A percentile compares a stretch with the other conserved stretches of the same genome.
phyloP scores from a whole-genome alignment of 2,113 vertebrate genomes.

The Empidonax traillii region DNA sequence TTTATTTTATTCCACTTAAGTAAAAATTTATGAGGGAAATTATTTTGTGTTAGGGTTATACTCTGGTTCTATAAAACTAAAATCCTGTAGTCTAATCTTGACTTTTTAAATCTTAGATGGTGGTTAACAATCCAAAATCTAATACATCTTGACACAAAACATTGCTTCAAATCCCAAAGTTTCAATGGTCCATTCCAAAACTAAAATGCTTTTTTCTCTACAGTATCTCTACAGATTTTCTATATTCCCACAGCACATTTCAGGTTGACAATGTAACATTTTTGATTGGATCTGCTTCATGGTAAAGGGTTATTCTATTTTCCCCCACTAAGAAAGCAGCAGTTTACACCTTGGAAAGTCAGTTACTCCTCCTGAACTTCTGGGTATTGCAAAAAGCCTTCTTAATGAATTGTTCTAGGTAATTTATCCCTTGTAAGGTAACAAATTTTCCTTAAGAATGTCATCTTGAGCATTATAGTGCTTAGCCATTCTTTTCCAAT shows the following conservation, averaged over 20 bases:
- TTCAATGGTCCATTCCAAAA: constrained; percentile 17
- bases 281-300: background rate
- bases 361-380: background rate
- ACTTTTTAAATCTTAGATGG: constrained; percentile 32
- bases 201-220: background rate
- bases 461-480: background rate
- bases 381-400: background rate
- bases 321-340: background rate
- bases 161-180: constrained; percentile 1
- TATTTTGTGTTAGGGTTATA: constrained; percentile 20
- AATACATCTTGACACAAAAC: constrained; percentile 49
- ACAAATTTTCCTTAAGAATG: constrained; percentile 36
- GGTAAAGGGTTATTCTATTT: background rate
- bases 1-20: constrained; percentile 39
- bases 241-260: background rate
- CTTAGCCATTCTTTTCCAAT: constrained; percentile 20
- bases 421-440: constrained; percentile 42
- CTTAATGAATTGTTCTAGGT: background rate
- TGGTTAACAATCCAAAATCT: constrained; percentile 34
- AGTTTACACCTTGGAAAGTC: background rate
- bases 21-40: constrained; percentile 36
- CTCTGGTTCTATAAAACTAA: constrained; percentile 12
- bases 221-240: background rate
- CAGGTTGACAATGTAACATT: background rate
- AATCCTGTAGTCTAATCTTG: background rate